Base-by-base conservation (phyloP, 37 sponge, comb jelly and placozoan species). In the Beroe ovata region DNA sequence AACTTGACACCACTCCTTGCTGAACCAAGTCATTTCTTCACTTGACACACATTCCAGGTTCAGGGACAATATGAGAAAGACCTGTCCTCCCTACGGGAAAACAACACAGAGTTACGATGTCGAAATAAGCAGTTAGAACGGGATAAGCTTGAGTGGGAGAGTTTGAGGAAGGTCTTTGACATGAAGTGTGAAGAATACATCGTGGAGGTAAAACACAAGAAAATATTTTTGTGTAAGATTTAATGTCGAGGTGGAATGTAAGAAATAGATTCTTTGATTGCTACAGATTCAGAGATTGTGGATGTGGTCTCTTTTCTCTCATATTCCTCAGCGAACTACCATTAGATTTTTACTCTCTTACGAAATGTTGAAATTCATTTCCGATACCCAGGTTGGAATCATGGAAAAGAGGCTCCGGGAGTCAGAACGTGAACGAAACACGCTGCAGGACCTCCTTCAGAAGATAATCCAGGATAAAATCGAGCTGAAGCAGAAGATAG, bases 171-270 rank as follows among this genome's bases (percentile, higher is more conserved):
- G 38, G 84, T 77, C 21, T 77, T 77, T 20, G 84, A 77, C n/a
- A 77, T 77, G 84, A 77, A 77, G 38, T 77, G 84, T 23, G 84
- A 77, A 26, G 84, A 77, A 25, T 77, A 77, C 28, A 77, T 77
- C 23, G 84, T 77, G 8, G 84, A 77, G 84, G 84, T 77, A 47
- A 47, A 47, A 47, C 54, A 47, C 54, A 47, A 47, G 54, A 11
- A 47, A 47, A 47, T 47, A 11, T 47, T 47, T 11, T 47, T n/a
- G n/a, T n/a, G n/a, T n/a, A n/a, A n/a, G n/a, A n/a, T n/a, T n/a
- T n/a, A n/a, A n/a, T n/a, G n/a, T n/a, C n/a, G n/a, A n/a, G n/a
- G n/a, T n/a, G n/a, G n/a, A n/a, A n/a, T n/a, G n/a, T n/a, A n/a
- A n/a, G n/a, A n/a, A n/a, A n/a, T n/a, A n/a, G n/a, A n/a, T n/a